Evolutionary conservation across 92 coral and sea anemone species (phyloP), one percentile per base, ranked within the genome.

Genomic region (Micromussa lordhowensis): DNA sequence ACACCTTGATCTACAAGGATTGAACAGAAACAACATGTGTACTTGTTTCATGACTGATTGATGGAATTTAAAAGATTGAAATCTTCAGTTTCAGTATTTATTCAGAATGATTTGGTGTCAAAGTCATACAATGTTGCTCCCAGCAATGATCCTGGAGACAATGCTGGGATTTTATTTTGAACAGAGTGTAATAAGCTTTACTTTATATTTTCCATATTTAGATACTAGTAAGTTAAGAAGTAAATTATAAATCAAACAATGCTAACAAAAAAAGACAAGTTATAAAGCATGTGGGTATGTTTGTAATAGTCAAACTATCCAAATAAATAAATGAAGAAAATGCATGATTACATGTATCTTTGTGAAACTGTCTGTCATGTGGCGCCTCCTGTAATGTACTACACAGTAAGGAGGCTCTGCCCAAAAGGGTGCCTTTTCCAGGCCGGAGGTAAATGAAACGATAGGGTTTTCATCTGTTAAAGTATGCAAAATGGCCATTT

Each of bases 161-260:
- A 26, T 66, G 34, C 71, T 28, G 32, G 34, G n/a, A 61, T 11
- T 1, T 61, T 2, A 3, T 24, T 61, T 61, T 22, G 22, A 21
- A 16, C 68, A 22, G n/a, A 61, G n/a, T 5, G n/a, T 61, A 13
- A 21, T 61, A 61, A 61, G n/a, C 68, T 21, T 58, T 59, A 21
- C 66, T 21, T 59, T 59, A 18, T 18, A 3, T 21, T 21, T 22
- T 61, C 28, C 26, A 61, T 24, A 22, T 22, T 61, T 13, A 61
- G 68, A 48, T 34, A 13, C 17, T 24, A 3, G 28, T 76, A n/a
- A 24, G 57, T 38, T 24, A 44, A 40, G 2, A 40, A 0, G 32
- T 66, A 76, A 22, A 76, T 38, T 44, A 36, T 40, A 40, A 75
- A 40, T 76, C 29, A 76, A 38, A 76, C 79, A 76, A n/a, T n/a